Conservation (phyloP, 2,888 invertebrate genomes). For the Sympetrum striolatum region DNA sequence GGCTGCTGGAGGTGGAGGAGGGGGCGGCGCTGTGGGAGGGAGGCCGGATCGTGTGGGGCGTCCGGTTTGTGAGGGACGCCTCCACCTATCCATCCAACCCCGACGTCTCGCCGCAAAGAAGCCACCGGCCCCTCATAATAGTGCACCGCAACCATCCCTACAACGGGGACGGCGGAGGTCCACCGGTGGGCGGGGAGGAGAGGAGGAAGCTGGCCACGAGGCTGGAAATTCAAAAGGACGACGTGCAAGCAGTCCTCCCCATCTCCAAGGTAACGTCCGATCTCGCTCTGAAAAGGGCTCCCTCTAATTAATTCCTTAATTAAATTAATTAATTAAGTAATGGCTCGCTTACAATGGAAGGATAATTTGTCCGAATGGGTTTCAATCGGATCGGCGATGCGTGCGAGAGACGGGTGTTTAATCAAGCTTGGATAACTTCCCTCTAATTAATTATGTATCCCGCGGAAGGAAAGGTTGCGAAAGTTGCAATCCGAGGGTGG, state of each 20-base stretch:
- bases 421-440: no score
- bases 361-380: neutral
- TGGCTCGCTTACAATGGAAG: neutral
- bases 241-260: slow-evolving; percentile 90
- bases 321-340: neutral
- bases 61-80: slow-evolving; percentile 68
- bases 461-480: no score
- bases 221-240: slow-evolving; percentile 90
- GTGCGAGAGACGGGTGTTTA: no score
- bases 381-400: neutral
- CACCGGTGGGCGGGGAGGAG: slow-evolving; percentile 55
- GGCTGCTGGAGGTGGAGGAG: slow-evolving; percentile 90
- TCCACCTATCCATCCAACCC: slow-evolving; percentile 36
- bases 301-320: neutral
- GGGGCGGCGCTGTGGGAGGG: slow-evolving; percentile 79
- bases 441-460: no score
- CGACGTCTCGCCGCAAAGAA: neutral
- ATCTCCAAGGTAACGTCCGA: slow-evolving; percentile 80
- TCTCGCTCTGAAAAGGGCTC: neutral
- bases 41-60: slow-evolving; percentile 87
- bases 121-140: neutral
- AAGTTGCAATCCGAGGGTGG: no score
- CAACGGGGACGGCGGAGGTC: slow-evolving; percentile 49
- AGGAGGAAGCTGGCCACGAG: slow-evolving; percentile 76
- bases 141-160: slow-evolving; percentile 48